These are phyloP conservation scores for Petrophora chlorosata DNA, from an alignment of 2,888 invertebrate genomes.

Conservation along the genomic window DNA sequence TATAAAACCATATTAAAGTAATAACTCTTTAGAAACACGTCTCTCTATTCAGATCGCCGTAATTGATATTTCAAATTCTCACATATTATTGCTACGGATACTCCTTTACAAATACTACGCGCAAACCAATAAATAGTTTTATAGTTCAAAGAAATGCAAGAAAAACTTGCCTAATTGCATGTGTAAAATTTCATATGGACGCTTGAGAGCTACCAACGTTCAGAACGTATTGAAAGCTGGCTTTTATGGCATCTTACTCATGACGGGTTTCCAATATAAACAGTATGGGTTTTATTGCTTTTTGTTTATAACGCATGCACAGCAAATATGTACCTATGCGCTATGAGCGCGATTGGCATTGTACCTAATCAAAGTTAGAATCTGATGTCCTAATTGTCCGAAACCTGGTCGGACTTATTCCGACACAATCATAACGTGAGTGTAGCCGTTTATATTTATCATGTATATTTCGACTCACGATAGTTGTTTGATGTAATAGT, in stretches of 20 bases:
- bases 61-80: conserved; percentile 16
- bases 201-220: conserved; percentile 30
- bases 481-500: too few relatives aligned
- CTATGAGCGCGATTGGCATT: too few relatives aligned
- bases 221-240: conserved; percentile 28
- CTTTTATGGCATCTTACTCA: conserved; percentile 31
- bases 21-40: conserved; percentile 2
- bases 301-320: not conserved
- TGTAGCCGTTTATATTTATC: too few relatives aligned
- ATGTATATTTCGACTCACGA: too few relatives aligned
- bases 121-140: conserved; percentile 30
- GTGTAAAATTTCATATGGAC: conserved; percentile 31
- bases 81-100: conserved; percentile 8
- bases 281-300: not conserved
- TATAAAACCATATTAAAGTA: conserved; percentile 3
- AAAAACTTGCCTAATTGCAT: conserved; percentile 30
- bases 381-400: too few relatives aligned
- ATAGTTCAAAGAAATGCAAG: conserved; percentile 18
- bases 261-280: not conserved
- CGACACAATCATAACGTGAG: too few relatives aligned
- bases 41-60: conserved; percentile 5
- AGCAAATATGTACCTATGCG: not conserved
- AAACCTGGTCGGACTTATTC: too few relatives aligned
- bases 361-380: too few relatives aligned
- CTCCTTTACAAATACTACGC: conserved; percentile 6